Conservation (phyloP, 2,113 vertebrate genomes). For the Oncorhynchus mykiss region DNA sequence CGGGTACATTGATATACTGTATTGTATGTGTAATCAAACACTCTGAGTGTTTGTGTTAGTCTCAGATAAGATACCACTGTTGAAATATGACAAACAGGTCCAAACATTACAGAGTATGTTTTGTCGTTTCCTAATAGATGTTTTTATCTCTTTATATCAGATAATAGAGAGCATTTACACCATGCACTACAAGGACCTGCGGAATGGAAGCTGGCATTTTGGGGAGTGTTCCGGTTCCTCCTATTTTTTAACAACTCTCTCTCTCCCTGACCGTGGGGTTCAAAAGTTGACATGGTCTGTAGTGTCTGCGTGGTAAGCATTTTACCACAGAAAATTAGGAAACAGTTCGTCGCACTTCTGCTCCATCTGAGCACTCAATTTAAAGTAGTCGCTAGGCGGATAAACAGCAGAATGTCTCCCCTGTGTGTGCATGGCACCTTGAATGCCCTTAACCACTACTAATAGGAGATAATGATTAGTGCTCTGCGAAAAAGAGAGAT, state of each 20-base stretch:
- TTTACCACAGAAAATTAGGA: slow-evolving; percentile 34
- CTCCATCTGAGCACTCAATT: slow-evolving; percentile 43
- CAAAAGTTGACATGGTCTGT: slow-evolving; percentile 3
- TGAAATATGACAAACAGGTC: not conserved
- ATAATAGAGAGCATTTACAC: not conserved
- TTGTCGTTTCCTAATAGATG: not conserved
- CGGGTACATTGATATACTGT: too few species aligned
- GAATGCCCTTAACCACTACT: slow-evolving; percentile 75
- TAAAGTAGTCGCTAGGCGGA: slow-evolving; percentile 40
- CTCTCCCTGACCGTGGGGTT: slow-evolving; percentile 8
- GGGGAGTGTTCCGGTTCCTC: not conserved
- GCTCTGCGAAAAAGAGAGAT: slow-evolving; percentile 68
- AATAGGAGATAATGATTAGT: slow-evolving; percentile 79
- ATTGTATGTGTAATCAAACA: too few species aligned
- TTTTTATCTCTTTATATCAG: not conserved
- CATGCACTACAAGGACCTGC: not conserved
- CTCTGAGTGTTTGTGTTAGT: not conserved
- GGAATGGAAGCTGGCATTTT: not conserved
- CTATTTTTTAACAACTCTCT: not conserved
- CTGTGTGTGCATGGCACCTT: slow-evolving; percentile 69
- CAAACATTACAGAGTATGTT: not conserved
- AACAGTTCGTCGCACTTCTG: slow-evolving; percentile 25
- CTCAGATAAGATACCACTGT: not conserved
- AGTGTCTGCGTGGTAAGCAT: slow-evolving; percentile 16
- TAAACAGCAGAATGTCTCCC: slow-evolving; percentile 57